Percentiles rank a stretch among this genome's conserved stretches.
phyloP scores from a whole-genome alignment of 2,113 vertebrate species.

The Limanda limanda region DNA sequence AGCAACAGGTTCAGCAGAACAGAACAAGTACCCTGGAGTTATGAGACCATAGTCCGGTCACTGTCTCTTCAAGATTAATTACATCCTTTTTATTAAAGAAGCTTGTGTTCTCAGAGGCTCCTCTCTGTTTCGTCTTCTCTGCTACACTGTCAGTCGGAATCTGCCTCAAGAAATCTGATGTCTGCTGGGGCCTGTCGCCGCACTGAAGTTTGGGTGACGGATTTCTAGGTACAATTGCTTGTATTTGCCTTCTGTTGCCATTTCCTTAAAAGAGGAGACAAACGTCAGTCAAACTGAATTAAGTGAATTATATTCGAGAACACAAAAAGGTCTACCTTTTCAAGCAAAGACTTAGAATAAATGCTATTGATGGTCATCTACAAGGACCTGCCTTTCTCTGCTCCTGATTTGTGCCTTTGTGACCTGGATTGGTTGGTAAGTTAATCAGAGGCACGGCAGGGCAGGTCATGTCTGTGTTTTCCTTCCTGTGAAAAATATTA shows the following conservation, averaged over 20 bases:
- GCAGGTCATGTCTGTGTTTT: no score
- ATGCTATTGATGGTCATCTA: no score
- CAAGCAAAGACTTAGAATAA: not conserved
- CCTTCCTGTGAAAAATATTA: no score
- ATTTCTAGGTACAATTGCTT: not conserved
- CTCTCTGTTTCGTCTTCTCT: not conserved
- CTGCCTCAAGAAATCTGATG: not conserved
- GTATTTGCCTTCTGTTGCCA: not conserved
- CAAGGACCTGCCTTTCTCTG: no score
- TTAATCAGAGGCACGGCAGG: no score
- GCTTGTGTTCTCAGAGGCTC: not conserved
- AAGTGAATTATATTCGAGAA: not conserved
- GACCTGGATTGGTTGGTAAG: not conserved
- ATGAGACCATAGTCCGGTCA: no score
- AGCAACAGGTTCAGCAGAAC: not conserved
- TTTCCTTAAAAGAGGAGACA: not conserved
- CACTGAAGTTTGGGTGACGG: not conserved
- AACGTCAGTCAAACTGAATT: not conserved
- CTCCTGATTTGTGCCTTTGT: no score
- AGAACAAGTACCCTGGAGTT: not conserved
- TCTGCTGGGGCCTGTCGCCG: no score
- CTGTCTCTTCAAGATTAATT: not conserved
- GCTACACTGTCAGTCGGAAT: not conserved
- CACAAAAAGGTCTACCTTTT: not conserved
- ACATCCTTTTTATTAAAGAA: not conserved